Conservation (phyloP, 2,888 invertebrate species). For the Oxytorus armatus region DNA sequence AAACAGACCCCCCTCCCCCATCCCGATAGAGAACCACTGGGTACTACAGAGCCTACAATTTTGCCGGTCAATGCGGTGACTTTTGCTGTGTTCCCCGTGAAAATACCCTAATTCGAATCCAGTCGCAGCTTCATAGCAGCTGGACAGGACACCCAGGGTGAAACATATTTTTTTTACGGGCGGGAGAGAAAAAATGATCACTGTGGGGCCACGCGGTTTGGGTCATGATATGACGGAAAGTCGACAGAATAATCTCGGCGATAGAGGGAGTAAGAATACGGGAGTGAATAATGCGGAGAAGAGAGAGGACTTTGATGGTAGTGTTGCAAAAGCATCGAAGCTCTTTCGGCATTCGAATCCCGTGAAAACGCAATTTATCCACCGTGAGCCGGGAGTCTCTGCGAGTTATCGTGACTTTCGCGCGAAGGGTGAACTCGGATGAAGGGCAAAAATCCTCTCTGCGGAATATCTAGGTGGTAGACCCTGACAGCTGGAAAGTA, state of each 20-base stretch:
- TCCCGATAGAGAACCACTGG: background rate
- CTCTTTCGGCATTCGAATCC: slow-evolving; percentile 73
- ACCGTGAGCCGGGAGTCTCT: slow-evolving; percentile 31
- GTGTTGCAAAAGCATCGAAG: slow-evolving; percentile 14
- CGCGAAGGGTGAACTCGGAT: too few species aligned
- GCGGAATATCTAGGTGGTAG: background rate
- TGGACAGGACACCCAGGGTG: slow-evolving; percentile 66
- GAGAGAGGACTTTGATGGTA: background rate
- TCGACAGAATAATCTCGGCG: slow-evolving; percentile 21
- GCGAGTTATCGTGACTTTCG: slow-evolving; percentile 77
- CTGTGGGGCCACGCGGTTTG: slow-evolving; percentile 16
- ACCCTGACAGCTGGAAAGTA: background rate
- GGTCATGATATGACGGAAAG: slow-evolving; percentile 31
- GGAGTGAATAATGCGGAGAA: slow-evolving; percentile 50
- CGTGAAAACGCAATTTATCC: slow-evolving; percentile 76
- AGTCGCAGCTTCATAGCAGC: slow-evolving; percentile 55
- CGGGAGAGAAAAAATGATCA: slow-evolving; percentile 31
- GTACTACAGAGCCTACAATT: background rate
- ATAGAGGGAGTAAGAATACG: background rate
- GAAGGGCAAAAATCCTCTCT: too few species aligned
- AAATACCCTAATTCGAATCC: slow-evolving; percentile 60
- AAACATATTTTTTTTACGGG: slow-evolving; percentile 77
- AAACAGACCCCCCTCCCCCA: background rate
- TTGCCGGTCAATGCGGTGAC: slow-evolving; percentile 19
- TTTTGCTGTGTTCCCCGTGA: slow-evolving; percentile 8